These are phyloP conservation scores for Pantala flavescens DNA, from an alignment of 1,140 invertebrate genomes.

Conservation along the genomic window DNA sequence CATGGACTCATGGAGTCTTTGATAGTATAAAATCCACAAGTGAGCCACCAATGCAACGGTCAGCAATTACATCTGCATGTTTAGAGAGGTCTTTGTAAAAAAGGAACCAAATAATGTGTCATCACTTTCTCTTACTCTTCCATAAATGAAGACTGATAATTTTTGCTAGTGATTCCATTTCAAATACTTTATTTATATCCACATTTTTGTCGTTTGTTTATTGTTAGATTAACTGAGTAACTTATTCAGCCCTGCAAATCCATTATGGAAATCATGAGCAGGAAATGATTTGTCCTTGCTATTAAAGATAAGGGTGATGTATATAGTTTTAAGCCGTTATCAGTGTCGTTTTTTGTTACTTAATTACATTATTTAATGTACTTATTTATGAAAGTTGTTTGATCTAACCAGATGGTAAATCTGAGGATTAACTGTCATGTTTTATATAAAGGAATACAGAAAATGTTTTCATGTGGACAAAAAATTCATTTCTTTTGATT, in stretches of 20 bases:
- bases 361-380: slow-evolving; percentile 8
- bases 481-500: neutral
- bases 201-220: neutral
- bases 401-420: slow-evolving; percentile 6
- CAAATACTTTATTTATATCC: neutral
- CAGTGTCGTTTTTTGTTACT: slow-evolving; percentile 4
- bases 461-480: neutral
- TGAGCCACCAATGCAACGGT: neutral
- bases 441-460: slow-evolving; percentile 8
- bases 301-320: slow-evolving; percentile 7
- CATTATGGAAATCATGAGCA: neutral
- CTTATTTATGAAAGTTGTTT: slow-evolving; percentile 1
- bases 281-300: neutral
- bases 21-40: neutral
- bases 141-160: slow-evolving; percentile 7
- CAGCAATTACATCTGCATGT: neutral
- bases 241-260: neutral
- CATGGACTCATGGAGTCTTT: neutral
- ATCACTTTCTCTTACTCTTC: slow-evolving; percentile 3
- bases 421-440: neutral
- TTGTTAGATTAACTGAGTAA: neutral
- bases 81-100: neutral
- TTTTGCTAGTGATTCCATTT: slow-evolving; percentile 2
- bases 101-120: slow-evolving; percentile 7
- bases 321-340: slow-evolving; percentile 1